These are phyloP conservation scores for Pithys albifrons DNA, from an alignment of 2,113 vertebrate species.

Conservation along the genomic window DNA sequence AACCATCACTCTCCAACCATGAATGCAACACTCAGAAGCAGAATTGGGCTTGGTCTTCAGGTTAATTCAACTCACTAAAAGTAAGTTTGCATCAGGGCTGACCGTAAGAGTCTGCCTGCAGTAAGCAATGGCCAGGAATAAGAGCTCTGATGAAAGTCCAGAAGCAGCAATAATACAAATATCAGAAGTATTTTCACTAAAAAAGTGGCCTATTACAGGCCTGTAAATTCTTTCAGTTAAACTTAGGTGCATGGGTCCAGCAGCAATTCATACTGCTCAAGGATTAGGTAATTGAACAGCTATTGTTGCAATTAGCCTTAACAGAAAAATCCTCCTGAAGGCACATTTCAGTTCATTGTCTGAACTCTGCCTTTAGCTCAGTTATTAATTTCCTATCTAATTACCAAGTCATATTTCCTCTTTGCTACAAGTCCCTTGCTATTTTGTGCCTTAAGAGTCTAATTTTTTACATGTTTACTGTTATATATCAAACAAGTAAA, in stretches of 20 bases:
- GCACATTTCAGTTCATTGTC: not conserved
- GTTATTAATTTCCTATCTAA: constrained; percentile 8
- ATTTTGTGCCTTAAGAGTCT: not conserved
- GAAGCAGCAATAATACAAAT: not conserved
- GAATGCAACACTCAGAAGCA: not conserved
- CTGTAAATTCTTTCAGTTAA: not conserved
- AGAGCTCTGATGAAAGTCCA: not conserved
- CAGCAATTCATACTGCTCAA: not conserved
- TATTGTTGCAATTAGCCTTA: not conserved
- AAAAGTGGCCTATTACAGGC: not conserved
- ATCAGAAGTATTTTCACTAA: not conserved
- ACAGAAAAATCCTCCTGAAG: not conserved
- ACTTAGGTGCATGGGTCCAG: not conserved
- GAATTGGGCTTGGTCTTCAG: not conserved
- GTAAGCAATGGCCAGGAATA: not conserved
- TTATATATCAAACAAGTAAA: not conserved
- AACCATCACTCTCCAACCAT: not conserved
- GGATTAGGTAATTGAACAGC: not conserved
- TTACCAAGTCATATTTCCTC: constrained; percentile 17
- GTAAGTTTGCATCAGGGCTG: not conserved
- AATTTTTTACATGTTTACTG: not conserved
- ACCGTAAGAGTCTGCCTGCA: not conserved
- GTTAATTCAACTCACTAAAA: not conserved
- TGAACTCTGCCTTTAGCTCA: constrained; percentile 1
- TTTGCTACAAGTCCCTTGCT: not conserved